These are phyloP conservation scores for Mimumesa dahlbomi DNA, from an alignment of 2,888 invertebrate genomes.

Conservation along the genomic window DNA sequence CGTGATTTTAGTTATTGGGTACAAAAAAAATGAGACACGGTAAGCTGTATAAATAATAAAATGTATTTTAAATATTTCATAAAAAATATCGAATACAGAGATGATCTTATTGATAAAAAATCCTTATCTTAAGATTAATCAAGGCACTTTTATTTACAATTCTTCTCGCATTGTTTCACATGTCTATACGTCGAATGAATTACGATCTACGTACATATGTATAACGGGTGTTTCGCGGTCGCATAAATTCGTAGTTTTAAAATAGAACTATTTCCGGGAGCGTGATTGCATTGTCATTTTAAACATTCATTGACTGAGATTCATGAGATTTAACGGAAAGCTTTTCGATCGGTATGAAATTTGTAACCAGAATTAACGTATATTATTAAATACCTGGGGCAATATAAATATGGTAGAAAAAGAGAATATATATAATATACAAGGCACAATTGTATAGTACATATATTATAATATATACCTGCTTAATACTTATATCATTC, in stretches of 20 bases:
- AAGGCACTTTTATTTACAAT: conserved; percentile 73
- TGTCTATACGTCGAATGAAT: conserved; percentile 28
- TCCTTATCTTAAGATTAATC: conserved; percentile 49
- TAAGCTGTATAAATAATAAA: conserved; percentile 70
- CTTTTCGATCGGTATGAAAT: conserved; percentile 30
- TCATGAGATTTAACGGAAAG: conserved; percentile 21
- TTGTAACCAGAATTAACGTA: conserved; percentile 33
- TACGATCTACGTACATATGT: conserved; percentile 5
- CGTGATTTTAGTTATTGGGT: too few relatives aligned
- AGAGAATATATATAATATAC: conserved; percentile 10
- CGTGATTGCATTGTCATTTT: conserved; percentile 7
- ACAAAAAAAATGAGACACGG: too few relatives aligned
- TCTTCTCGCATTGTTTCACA: conserved; percentile 3
- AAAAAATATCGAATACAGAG: conserved; percentile 71
- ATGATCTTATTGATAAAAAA: conserved; percentile 45
- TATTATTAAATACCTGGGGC: conserved; percentile 3
- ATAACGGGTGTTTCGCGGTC: neutral
- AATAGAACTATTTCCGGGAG: conserved; percentile 5
- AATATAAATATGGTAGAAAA: conserved; percentile 18
- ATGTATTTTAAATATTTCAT: conserved; percentile 76
- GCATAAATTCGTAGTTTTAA: neutral
- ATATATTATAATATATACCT: too few relatives aligned
- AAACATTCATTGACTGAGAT: conserved; percentile 24
- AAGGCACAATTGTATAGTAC: conserved; percentile 11
- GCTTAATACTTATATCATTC: neutral